Percentiles rank a stretch among this genome's conserved stretches.
These are phyloP conservation scores for Myopa tessellatipennis DNA, from an alignment of 2,888 invertebrate genomes.

Conservation along the genomic window DNA sequence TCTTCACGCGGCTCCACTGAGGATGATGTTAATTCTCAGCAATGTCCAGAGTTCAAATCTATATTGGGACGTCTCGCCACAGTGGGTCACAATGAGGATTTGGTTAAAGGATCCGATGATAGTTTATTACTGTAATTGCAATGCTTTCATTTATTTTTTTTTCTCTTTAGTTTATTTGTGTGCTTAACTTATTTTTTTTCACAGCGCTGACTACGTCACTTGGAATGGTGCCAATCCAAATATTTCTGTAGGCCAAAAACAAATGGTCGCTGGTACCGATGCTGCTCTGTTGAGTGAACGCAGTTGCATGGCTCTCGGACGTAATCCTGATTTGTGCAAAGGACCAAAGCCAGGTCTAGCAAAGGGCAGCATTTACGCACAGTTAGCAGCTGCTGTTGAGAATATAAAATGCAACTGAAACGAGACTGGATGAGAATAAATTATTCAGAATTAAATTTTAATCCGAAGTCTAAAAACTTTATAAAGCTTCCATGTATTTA, in stretches of 20 bases:
- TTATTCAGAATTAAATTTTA: not conserved
- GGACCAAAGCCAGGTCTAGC: conserved; percentile 79
- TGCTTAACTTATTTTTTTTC: not conserved
- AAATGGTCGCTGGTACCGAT: conserved; percentile 72
- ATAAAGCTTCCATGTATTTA: no score
- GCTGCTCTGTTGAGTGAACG: conserved; percentile 68
- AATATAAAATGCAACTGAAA: conserved; percentile 67
- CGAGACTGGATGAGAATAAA: not conserved
- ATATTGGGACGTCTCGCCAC: conserved; percentile 66
- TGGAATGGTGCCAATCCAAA: conserved; percentile 85
- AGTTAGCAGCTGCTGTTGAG: conserved; percentile 68
- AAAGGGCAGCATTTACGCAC: conserved; percentile 83
- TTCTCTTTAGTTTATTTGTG: not conserved
- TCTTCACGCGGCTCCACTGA: conserved; percentile 55
- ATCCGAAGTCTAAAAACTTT: not conserved
- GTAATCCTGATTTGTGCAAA: conserved; percentile 76
- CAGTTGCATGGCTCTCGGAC: conserved; percentile 73
- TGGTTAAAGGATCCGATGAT: conserved; percentile 85
- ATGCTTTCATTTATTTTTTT: conserved; percentile 1
- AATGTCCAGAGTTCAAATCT: conserved; percentile 64
- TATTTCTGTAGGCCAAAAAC: conserved; percentile 69
- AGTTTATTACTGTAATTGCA: conserved; percentile 79
- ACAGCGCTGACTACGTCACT: conserved; percentile 82
- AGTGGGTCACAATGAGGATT: conserved; percentile 77
- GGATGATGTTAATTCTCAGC: conserved; percentile 50